Evolutionary conservation across 2,888 invertebrate genomes (phyloP).

Genomic region (Marronus borbonicus): DNA sequence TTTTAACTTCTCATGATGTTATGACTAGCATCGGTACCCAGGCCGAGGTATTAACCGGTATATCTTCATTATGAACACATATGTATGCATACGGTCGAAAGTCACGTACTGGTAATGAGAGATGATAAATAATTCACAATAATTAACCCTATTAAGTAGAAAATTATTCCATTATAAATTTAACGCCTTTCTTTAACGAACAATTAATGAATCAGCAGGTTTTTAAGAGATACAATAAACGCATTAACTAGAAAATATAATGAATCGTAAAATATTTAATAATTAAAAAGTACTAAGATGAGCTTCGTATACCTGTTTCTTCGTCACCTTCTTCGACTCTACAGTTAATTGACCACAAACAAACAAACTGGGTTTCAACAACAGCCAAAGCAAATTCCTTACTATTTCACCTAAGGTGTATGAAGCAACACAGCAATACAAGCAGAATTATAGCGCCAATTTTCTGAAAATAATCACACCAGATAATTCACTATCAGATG

Average conservation of each 20-base stretch:
- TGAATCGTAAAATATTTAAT: conserved; percentile 44
- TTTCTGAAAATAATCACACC: too few species aligned
- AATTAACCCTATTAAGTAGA: conserved; percentile 51
- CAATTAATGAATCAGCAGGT: conserved; percentile 52
- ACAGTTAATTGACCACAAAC: too few species aligned
- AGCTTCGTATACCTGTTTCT: conserved; percentile 6
- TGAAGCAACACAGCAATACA: too few species aligned
- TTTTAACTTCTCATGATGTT: conserved; percentile 30
- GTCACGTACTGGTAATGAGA: conserved; percentile 8
- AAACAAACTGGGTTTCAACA: too few species aligned
- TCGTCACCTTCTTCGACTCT: neutral
- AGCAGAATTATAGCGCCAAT: too few species aligned
- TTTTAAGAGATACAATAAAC: conserved; percentile 48
- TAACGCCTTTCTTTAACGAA: conserved; percentile 52
- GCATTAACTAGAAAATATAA: conserved; percentile 48
- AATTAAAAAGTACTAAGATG: conserved; percentile 43
- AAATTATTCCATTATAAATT: conserved; percentile 50
- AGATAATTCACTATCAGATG: too few species aligned
- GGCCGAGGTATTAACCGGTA: neutral
- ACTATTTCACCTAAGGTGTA: too few species aligned
- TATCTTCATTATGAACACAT: neutral
- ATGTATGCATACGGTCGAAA: neutral
- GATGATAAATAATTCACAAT: conserved; percentile 50
- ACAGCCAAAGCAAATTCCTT: too few species aligned
- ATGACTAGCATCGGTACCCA: conserved; percentile 9